A percentile compares a stretch with the other conserved stretches of the same genome.
Evolutionary conservation across 2,797 vertebrate genomes (phyloP).

Genomic region (Astyanax mexicanus): DNA sequence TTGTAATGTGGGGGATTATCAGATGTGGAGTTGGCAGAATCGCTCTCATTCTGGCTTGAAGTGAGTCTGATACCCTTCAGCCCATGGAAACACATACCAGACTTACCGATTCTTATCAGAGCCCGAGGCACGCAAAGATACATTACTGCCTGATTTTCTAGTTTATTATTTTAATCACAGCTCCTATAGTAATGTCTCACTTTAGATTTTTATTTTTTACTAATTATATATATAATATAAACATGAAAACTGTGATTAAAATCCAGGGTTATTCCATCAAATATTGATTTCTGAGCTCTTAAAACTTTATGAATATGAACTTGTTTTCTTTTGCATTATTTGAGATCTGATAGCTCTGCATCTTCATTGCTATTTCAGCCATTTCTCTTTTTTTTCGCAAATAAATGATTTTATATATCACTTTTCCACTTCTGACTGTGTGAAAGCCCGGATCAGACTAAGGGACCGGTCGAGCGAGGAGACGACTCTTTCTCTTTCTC

Average conservation of each 20-base stretch:
- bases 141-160: constrained; percentile 25
- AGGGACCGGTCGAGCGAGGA: constrained; percentile 2
- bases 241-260: no score
- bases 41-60: constrained; percentile 45
- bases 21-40: constrained; percentile 71
- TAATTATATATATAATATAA: no score
- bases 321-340: no score
- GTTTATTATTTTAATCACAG: neutral
- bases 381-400: no score
- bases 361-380: no score
- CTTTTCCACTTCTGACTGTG: neutral
- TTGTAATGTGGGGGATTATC: constrained; percentile 66
- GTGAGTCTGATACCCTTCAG: constrained; percentile 64
- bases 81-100: constrained; percentile 71
- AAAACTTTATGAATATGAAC: no score
- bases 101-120: constrained; percentile 61
- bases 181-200: constrained; percentile 1
- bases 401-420: no score
- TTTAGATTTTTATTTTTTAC: no score
- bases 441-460: constrained; percentile 24
- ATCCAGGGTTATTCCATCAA: no score
- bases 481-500: no score
- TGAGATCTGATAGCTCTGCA: no score
- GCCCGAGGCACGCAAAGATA: constrained; percentile 31
- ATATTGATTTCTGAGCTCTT: no score